A percentile compares a stretch with the other conserved stretches of the same genome.
Evolutionary conservation across 1,140 invertebrate species (phyloP).

Genomic region (Drosophila sechellia): DNA sequence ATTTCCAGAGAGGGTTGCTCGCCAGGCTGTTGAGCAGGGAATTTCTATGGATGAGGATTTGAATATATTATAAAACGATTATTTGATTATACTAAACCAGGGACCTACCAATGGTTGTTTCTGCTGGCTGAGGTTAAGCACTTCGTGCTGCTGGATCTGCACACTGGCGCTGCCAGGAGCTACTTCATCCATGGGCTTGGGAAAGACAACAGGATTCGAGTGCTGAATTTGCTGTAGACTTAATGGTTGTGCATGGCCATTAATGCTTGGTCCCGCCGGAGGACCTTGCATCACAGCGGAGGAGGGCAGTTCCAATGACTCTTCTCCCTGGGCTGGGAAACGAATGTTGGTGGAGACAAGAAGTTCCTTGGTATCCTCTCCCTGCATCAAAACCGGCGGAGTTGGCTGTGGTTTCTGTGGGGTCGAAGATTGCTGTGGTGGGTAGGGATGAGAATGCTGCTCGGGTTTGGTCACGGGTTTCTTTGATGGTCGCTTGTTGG

Average conservation of each 20-base stretch:
- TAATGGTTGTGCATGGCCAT: conserved; percentile 79
- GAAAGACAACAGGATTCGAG: conserved; percentile 76
- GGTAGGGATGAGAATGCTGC: conserved; percentile 2
- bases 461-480: conserved; percentile 26
- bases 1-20: conserved; percentile 65
- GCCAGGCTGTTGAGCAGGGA: conserved; percentile 56
- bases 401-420: conserved; percentile 2
- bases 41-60: conserved; percentile 44
- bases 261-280: conserved; percentile 58
- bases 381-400: not conserved
- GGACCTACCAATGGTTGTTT: conserved; percentile 66
- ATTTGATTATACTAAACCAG: not conserved
- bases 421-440: not conserved
- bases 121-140: conserved; percentile 73
- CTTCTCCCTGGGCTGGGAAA: conserved; percentile 72
- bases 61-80: not conserved
- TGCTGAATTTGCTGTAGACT: conserved; percentile 74
- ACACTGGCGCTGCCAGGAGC: conserved; percentile 34
- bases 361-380: conserved; percentile 70
- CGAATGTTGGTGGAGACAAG: conserved; percentile 80
- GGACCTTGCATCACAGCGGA: conserved; percentile 40
- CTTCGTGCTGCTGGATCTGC: conserved; percentile 81
- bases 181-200: conserved; percentile 60
- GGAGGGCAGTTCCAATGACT: conserved; percentile 48
- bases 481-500: conserved; percentile 49